phyloP scores from a whole-genome alignment of 2,888 invertebrate species.

The Spilarctia lutea region DNA sequence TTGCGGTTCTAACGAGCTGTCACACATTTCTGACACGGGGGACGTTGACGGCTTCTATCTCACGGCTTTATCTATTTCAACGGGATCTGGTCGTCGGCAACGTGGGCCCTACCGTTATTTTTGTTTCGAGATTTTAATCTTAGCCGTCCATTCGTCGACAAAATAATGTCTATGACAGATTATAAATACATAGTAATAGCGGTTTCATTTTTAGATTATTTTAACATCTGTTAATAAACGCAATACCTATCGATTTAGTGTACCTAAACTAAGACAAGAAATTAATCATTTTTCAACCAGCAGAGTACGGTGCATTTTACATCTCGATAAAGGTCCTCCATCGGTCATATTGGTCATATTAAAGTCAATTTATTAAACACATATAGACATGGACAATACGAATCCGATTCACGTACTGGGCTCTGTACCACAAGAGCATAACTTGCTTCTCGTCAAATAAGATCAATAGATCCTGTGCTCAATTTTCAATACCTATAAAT shows the following conservation, averaged over 20 bases:
- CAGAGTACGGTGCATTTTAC: no score
- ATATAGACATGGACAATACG: no score
- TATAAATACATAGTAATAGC: slow-evolving; percentile 19
- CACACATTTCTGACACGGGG: slow-evolving; percentile 56
- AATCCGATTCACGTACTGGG: no score
- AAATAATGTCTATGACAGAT: slow-evolving; percentile 31
- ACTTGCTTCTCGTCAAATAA: no score
- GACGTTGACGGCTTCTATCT: slow-evolving; percentile 56
- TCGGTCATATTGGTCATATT: no score
- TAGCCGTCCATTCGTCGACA: slow-evolving; percentile 39
- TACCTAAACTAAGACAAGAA: neutral
- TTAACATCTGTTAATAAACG: neutral
- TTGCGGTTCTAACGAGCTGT: slow-evolving; percentile 65
- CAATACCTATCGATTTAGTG: no score
- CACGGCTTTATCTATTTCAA: slow-evolving; percentile 59
- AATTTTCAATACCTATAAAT: no score
- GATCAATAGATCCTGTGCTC: no score
- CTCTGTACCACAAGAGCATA: no score
- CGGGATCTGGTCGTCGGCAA: slow-evolving; percentile 39
- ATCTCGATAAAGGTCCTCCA: no score
- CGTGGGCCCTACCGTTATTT: slow-evolving; percentile 55
- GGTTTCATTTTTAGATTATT: slow-evolving; percentile 1
- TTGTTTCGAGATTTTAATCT: slow-evolving; percentile 65
- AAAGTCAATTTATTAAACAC: no score
- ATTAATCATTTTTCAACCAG: no score